Evolutionary conservation across 1,140 invertebrate species (phyloP), one percentile per base, ranked within the genome.

Genomic region (Chelonus insularis): DNA sequence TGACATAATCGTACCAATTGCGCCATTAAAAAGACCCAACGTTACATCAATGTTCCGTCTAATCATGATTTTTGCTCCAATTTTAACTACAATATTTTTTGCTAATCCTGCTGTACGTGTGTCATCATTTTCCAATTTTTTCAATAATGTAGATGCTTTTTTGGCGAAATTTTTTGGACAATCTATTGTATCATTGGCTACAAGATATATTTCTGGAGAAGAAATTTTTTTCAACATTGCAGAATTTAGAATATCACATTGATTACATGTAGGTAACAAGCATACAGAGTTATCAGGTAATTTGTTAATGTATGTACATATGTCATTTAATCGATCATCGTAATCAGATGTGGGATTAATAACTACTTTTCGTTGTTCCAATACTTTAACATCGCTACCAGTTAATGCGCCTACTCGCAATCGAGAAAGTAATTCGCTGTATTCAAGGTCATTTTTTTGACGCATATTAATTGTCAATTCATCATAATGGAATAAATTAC

Each of bases 1-100:
- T 37, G 55, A 48, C 14, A 8, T 18, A 23, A 57, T 12, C 34
- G 9, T 43, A 29, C 54, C 23, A 51, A 50, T 1, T 14, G 41
- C n/a, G 7, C 60, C 54, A 57, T 57, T 62, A 2, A 56, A 68
- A 12, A 73, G 58, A 29, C 68, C 71, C 21, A 66, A 57, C 11
- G 61, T 67, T 6, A 73, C 37, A 60, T 74, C 67, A 50, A 75
- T 69, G 58, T 75, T 72, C 62, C 66, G 58, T 51, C 65, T 18
- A 7, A 75, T 57, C 68, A 75, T 74, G 7, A 72, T 51, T 52
- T 48, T 61, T 6, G 48, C 60, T 3, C 63, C 66, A 12, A 68
- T 48, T 59, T 70, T 71, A 12, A 71, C 50, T 8, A n/a, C 43
- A 29, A 70, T 69, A 7, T 8, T 32, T 39, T 62, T 52, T 57